Percentiles rank a stretch among this genome's conserved stretches.
Conservation (phyloP, 2,888 invertebrate genomes). For the Plagiodera versicolora region DNA sequence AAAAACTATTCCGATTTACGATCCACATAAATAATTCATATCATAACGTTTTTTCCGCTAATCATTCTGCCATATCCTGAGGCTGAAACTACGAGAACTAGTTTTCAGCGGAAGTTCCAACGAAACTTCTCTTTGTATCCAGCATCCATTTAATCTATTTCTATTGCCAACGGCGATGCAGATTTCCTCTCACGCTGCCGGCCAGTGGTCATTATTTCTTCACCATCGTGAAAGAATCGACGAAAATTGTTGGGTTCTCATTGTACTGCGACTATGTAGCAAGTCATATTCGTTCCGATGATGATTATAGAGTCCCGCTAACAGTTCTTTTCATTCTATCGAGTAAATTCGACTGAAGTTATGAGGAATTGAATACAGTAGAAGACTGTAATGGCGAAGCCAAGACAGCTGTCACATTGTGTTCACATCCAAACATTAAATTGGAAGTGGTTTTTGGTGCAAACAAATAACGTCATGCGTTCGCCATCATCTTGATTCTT, state of each 20-base stretch:
- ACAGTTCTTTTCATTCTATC: background rate
- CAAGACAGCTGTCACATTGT: too few relatives aligned
- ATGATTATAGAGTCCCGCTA: background rate
- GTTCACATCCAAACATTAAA: too few relatives aligned
- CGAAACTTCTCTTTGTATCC: conserved; percentile 10
- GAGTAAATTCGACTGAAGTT: too few relatives aligned
- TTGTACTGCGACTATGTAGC: background rate
- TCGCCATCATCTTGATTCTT: too few relatives aligned
- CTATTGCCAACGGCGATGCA: background rate
- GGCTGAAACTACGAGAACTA: background rate
- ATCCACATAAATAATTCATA: too few relatives aligned
- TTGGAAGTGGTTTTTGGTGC: too few relatives aligned
- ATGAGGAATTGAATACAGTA: too few relatives aligned
- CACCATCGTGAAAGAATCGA: background rate
- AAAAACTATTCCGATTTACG: too few relatives aligned
- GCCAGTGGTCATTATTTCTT: background rate
- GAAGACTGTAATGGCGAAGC: too few relatives aligned
- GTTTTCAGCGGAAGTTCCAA: conserved; percentile 17
- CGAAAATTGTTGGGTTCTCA: background rate
- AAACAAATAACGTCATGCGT: too few relatives aligned
- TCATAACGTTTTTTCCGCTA: too few relatives aligned
- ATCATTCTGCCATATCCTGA: background rate
- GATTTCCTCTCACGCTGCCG: background rate
- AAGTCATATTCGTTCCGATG: background rate
- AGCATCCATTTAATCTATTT: background rate